Evolutionary conservation across 2,888 invertebrate genomes (phyloP).

Genomic region (Tenthredo mesomela): DNA sequence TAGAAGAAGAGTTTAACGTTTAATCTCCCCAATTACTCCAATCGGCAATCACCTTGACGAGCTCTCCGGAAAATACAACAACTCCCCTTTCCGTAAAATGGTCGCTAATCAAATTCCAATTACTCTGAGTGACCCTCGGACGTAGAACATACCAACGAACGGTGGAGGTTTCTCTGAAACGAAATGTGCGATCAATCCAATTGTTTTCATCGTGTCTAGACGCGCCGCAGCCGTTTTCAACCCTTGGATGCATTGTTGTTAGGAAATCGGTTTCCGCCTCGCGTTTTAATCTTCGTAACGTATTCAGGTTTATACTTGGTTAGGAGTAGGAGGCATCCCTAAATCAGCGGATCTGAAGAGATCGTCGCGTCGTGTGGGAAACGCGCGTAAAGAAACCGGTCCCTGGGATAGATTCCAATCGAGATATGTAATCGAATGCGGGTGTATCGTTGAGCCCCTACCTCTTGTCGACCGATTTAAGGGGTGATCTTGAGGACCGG

Average conservation of each 20-base stretch:
- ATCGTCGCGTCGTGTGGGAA: not conserved
- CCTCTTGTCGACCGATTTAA: not conserved
- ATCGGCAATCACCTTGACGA: constrained; percentile 42
- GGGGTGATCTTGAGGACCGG: constrained; percentile 34
- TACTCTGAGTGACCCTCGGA: not conserved
- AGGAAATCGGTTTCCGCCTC: not conserved
- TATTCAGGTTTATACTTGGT: not conserved
- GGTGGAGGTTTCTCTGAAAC: not conserved
- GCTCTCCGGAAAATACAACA: constrained; percentile 11
- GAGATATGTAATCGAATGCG: constrained; percentile 48
- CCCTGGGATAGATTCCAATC: constrained; percentile 41
- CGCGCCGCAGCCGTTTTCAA: not conserved
- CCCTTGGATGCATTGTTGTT: not conserved
- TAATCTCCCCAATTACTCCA: constrained; percentile 37
- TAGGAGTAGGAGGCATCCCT: not conserved
- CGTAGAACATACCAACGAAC: not conserved
- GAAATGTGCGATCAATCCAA: not conserved
- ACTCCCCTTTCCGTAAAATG: not conserved
- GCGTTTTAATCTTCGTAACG: constrained; percentile 28
- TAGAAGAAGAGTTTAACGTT: constrained; percentile 18
- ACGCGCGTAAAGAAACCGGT: constrained; percentile 7
- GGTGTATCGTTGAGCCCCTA: constrained; percentile 32
- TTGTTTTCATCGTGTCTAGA: constrained; percentile 13
- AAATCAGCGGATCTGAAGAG: constrained; percentile 32
- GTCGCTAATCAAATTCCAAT: constrained; percentile 37